These are phyloP conservation scores for Andinoacara biseriatus DNA, from an alignment of 2,113 vertebrate genomes.

Conservation along the genomic window DNA sequence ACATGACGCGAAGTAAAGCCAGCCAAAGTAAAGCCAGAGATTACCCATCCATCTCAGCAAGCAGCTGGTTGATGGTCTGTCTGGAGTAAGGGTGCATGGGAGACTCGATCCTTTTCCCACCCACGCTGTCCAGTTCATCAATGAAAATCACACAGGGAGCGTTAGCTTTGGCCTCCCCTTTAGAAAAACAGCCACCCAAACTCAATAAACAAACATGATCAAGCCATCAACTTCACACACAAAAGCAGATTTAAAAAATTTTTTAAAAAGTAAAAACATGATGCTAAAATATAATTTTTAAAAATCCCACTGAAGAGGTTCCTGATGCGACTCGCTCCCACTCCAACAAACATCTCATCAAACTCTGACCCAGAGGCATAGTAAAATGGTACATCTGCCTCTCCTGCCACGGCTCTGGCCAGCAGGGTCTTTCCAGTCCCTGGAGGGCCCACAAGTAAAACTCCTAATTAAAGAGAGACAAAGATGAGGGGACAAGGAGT, in stretches of 20 bases:
- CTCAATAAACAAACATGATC: neutral
- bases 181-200: neutral
- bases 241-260: neutral
- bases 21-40: neutral
- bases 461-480: constrained; percentile 76
- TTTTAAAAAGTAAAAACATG: neutral
- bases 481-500: neutral
- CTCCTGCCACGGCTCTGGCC: constrained; percentile 95
- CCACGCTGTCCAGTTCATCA: constrained; percentile 97
- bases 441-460: constrained; percentile 93
- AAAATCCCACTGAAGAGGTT: constrained; percentile 91
- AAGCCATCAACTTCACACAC: neutral
- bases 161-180: constrained; percentile 82
- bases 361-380: constrained; percentile 98
- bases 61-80: constrained; percentile 98
- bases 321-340: constrained; percentile 96
- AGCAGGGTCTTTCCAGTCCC: constrained; percentile 97
- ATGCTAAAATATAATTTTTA: rapidly evolving
- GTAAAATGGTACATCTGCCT: constrained; percentile 97
- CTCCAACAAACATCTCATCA: constrained; percentile 99
- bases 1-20: too few species aligned
- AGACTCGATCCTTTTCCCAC: constrained; percentile 97
- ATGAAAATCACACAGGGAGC: constrained; percentile 98
- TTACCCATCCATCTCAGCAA: constrained; percentile 99
- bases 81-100: constrained; percentile 99